Conservation (phyloP, 2,797 vertebrate genomes). For the Anguilla marmorata region DNA sequence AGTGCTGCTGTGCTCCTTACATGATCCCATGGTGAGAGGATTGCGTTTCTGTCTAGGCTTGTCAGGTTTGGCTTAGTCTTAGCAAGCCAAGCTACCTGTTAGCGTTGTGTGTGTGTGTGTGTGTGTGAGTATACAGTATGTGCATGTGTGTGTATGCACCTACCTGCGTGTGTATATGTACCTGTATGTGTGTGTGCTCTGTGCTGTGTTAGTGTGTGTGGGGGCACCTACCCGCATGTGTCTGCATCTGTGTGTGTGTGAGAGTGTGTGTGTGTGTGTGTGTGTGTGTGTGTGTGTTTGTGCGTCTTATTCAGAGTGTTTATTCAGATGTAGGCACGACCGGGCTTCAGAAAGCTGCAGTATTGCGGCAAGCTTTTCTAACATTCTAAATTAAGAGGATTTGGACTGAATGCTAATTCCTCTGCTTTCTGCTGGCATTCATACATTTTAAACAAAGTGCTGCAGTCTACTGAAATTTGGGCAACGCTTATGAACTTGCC, state of each 20-base stretch:
- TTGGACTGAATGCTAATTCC: not conserved
- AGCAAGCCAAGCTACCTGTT: not conserved
- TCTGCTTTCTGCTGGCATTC: not conserved
- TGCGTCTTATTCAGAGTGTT: not conserved
- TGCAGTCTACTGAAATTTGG: not conserved
- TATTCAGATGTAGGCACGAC: not conserved
- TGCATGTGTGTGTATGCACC: not conserved
- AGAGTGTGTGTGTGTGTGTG: not conserved
- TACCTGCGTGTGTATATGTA: constrained; percentile 30
- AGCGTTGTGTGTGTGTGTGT: not conserved
- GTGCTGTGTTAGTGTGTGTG: not conserved
- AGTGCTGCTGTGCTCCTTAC: not conserved
- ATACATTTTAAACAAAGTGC: not conserved
- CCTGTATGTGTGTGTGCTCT: constrained; percentile 6
- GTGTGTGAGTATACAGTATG: constrained; percentile 22
- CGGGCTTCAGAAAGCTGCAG: not conserved
- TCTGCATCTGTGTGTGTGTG: too few species aligned
- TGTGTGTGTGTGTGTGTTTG: not conserved
- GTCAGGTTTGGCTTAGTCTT: not conserved
- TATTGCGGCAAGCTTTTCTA: not conserved
- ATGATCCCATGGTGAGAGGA: not conserved
- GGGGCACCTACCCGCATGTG: not conserved
- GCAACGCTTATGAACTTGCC: not conserved
- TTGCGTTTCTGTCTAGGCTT: not conserved
- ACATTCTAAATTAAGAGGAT: not conserved